phyloP scores from a whole-genome alignment of 2,113 vertebrate genomes.

The Cettia cetti region DNA sequence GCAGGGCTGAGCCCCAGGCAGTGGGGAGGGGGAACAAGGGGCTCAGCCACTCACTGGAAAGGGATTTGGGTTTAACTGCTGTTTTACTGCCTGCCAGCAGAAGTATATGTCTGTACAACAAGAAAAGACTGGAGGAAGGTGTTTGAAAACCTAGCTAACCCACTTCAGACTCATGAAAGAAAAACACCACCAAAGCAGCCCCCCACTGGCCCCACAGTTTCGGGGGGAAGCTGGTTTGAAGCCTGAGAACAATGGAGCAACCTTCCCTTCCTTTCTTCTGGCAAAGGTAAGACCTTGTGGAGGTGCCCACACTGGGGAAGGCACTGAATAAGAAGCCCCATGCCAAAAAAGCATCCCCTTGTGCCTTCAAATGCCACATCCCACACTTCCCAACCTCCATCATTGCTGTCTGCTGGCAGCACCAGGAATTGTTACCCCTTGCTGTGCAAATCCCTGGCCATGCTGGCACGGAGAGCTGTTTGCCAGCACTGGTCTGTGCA shows the following conservation, averaged over 20 bases:
- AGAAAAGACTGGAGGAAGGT: background rate
- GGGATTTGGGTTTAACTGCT: background rate
- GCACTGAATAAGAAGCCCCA: background rate
- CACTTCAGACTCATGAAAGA: background rate
- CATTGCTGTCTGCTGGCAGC: background rate
- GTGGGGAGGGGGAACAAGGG: background rate
- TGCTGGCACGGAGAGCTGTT: rapidly evolving
- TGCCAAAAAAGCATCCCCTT: background rate
- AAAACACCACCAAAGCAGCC: background rate
- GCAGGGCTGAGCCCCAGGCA: background rate
- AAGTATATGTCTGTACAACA: background rate
- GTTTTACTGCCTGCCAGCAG: background rate
- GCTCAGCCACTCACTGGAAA: rapidly evolving
- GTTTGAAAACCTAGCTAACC: background rate
- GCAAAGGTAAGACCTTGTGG: background rate
- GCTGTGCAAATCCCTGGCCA: background rate
- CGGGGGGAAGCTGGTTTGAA: background rate
- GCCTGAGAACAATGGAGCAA: background rate
- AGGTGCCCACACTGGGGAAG: background rate
- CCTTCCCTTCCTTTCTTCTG: background rate
- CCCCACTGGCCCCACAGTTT: background rate
- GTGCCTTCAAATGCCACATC: background rate
- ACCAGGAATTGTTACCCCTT: background rate
- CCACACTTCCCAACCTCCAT: rapidly evolving
- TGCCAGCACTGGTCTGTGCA: rapidly evolving